phyloP scores from a whole-genome alignment of 2,888 invertebrate species.

The Drosophila tanythrix region DNA sequence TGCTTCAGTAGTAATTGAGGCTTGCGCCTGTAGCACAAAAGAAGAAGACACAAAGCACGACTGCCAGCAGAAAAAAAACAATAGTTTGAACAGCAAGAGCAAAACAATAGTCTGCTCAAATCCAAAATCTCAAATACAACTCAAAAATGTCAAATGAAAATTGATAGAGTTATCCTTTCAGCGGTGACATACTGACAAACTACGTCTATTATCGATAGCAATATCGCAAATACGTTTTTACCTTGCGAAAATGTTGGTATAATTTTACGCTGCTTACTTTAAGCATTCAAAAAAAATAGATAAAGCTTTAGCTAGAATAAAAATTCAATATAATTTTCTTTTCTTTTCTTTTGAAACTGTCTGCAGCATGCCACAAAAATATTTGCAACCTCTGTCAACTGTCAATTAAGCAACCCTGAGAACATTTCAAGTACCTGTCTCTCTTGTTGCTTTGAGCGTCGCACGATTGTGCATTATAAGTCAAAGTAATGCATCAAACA shows the following conservation, averaged over 20 bases:
- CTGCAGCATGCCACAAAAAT: conserved; percentile 9
- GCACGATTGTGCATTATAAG: conserved; percentile 12
- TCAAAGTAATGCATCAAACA: conserved; percentile 2
- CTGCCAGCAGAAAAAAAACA: conserved; percentile 1
- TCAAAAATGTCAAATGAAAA: not conserved
- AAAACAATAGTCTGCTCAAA: conserved; percentile 4
- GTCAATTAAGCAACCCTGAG: conserved; percentile 22
- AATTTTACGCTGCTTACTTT: not conserved
- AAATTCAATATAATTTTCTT: not conserved
- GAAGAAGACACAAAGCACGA: conserved; percentile 18
- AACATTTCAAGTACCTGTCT: conserved; percentile 24
- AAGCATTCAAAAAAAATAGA: not conserved
- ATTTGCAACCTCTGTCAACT: conserved; percentile 13
- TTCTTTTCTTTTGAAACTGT: not conserved
- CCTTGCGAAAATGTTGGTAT: not conserved
- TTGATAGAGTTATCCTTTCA: not conserved
- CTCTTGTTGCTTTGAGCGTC: conserved; percentile 1
- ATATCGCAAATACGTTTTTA: not conserved
- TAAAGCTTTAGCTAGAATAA: not conserved
- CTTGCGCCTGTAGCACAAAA: conserved; percentile 30
- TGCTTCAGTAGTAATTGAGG: conserved; percentile 49
- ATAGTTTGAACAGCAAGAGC: conserved; percentile 2
- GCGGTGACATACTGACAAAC: not conserved
- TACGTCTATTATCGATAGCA: not conserved
- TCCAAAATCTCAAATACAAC: not conserved